Base-by-base conservation (phyloP, 2,888 invertebrate species). In the Ichneumon xanthorius region DNA sequence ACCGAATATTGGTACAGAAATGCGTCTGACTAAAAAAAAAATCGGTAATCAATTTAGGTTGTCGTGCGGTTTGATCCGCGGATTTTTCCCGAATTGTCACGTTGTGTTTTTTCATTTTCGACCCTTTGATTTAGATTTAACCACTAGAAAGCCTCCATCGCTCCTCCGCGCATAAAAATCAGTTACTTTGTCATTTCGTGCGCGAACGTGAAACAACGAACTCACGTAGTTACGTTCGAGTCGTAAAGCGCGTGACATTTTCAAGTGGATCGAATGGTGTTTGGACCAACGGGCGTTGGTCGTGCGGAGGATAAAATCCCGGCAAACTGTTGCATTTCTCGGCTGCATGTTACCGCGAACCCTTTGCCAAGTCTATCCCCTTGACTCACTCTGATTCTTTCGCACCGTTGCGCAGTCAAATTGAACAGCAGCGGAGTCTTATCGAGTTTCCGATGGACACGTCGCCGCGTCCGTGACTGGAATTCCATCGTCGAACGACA, bases 321-420 rank as follows among this genome's bases (percentile, higher is more conserved):
- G 77, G 78, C 81, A 81, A 79, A 85, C 85, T 85, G 85, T 85
- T 85, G 85, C 85, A 75, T 75, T 82, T 55, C 73, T 70, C 53
- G 72, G 61, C 50, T 79, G 78, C 77, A 76, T 81, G 77, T 71
- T 53, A 48, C 9, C 7, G 22, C 72, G 65, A 84, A 71, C 19
- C 26, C 71, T 58, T 19, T 50, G 33, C 72, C 55, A 58, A 14
- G 40, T 73, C 58, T 45, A 22, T 33, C 33, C 75, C 65, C 71
- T 71, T 80, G 50, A 30, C 67, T 55, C 58, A n/a, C 63, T 70
- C 72, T 48, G 68, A 84, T 81, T 81, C 77, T 77, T 68, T 84
- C 77, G 81, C 81, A n/a, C 72, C 77, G 84, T 73, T 78, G 84
- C 77, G 30, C 80, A 81, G 81, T 81, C 77, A 84, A 84, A 84